Evolutionary conservation across 1,140 invertebrate species (phyloP), one percentile per base, ranked within the genome.

Genomic region (Colletes latitarsis): DNA sequence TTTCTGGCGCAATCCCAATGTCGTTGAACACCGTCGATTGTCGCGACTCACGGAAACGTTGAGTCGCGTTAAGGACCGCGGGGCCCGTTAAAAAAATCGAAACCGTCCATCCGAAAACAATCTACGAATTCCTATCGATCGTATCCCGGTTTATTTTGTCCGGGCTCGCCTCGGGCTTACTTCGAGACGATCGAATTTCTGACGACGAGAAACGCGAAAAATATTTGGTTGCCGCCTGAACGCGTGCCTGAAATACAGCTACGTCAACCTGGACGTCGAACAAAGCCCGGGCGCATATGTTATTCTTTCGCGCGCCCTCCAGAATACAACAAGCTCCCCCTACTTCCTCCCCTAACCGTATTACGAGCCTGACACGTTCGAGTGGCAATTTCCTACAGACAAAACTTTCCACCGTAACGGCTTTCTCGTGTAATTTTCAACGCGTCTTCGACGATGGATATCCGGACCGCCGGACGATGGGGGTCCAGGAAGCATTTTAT

Each of bases 1-100:
- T 14, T 3, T 10, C 52, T 76, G 64, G 63, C 74, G 39, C 43
- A 39, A 12, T 41, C 68, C 74, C 74, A 68, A 57, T 39, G 46
- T 1, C 3, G 10, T 4, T 12, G 41, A 68, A 53, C 12, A 15
- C 68, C 41, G 55, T 6, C 69, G 55, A 58, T 71, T 39, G n/a
- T 21, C 41, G 49, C 52, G 15, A 43, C 53, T 19, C 6, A 67
- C 19, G 21, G 49, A 67, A 67, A 52, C 64, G 6, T 19, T 9
- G 15, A 30, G 4, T 6, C 15, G 19, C 71, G 12, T n/a, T 39
- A 67, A 72, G 43, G 15, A 46, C 4, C 2, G 5, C 1, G 0
- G 6, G n/a, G 30, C 2, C 30, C 10, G 3, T 21, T 49, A 6
- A 8, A 46, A 17, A 8, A 57, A 57, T 17, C n/a, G 6, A n/a